Evolutionary conservation across 2,113 vertebrate genomes (phyloP), one percentile per base, ranked within the genome.

Genomic region (Montifringilla adamsi): DNA sequence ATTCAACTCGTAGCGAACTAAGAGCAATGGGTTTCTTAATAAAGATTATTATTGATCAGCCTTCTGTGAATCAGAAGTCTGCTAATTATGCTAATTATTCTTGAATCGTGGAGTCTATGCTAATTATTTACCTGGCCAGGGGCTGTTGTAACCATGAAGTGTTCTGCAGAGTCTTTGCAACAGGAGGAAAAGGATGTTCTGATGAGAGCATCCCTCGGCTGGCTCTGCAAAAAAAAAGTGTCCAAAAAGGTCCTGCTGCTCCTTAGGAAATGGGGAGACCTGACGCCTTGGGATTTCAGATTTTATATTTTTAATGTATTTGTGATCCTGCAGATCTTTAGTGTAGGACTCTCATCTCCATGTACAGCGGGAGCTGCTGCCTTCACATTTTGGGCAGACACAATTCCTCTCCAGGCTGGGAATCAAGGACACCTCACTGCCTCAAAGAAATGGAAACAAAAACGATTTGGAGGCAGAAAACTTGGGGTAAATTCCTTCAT

Each of bases 141-240:
- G 31, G 31, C 33, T 0, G 20, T n/a, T 56, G 55, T 56, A 22
- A 22, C 1, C 1, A n/a, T 56, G 3, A 14, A 22, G 53, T 22
- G 55, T 31, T 56, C 10, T 0, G 1, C 2, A 20, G 60, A 6
- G 7, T 43, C 39, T 69, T 67, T 6, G 50, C 64, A 9, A 72
- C 28, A 47, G 41, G 24, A 50, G 50, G 43, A 10, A 49, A 72
- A 13, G 60, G 66, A 56, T 56, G 20, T 13, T 27, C 15, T 0
- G 2, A 13, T 0, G 27, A 37, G 22, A 59, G 14, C 20, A 56
- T 56, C 20, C 12, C 55, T 14, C 1, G 8, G 20, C 20, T 56
- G 53, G 31, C 8, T 5, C 53, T 33, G 55, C 55, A n/a, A 21
- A n/a, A 15, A 58, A n/a, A 58, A 58, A 58, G 9, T 10, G 22